These are phyloP conservation scores for Phasia obesa DNA, from an alignment of 2,888 invertebrate genomes.

Conservation along the genomic window DNA sequence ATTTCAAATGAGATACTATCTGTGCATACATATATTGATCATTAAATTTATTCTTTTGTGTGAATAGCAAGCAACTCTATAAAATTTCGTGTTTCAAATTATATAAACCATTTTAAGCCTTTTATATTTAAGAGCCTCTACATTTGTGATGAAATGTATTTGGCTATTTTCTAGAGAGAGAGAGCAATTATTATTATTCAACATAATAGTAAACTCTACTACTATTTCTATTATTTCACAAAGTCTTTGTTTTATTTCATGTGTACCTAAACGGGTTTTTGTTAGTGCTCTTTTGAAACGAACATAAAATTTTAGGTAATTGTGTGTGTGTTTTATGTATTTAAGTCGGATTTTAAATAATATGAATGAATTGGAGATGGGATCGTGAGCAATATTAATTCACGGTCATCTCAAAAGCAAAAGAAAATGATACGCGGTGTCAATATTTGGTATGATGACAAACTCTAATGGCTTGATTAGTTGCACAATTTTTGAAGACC, in stretches of 20 bases:
- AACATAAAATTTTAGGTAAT: conserved; percentile 12
- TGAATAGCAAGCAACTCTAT: neutral
- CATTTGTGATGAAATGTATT: neutral
- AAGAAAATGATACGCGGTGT: no score
- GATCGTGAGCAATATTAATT: no score
- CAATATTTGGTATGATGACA: no score
- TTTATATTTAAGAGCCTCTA: conserved; percentile 15
- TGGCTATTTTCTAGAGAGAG: neutral
- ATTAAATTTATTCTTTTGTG: neutral
- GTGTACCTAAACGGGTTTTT: conserved; percentile 39
- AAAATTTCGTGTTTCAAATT: neutral
- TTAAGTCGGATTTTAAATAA: conserved; percentile 35
- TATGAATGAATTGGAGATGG: no score
- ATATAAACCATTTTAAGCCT: conserved; percentile 23
- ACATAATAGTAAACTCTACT: neutral
- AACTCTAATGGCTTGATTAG: no score
- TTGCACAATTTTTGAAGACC: no score
- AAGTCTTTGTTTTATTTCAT: conserved; percentile 43
- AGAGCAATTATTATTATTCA: conserved; percentile 5
- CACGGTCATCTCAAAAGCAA: no score
- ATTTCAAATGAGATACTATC: conserved; percentile 5
- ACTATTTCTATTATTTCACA: neutral
- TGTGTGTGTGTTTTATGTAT: neutral
- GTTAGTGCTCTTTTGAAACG: conserved; percentile 12
- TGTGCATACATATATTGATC: conserved; percentile 24